Conservation (phyloP, 2,797 vertebrate species). For the Hoplostethus atlanticus region DNA sequence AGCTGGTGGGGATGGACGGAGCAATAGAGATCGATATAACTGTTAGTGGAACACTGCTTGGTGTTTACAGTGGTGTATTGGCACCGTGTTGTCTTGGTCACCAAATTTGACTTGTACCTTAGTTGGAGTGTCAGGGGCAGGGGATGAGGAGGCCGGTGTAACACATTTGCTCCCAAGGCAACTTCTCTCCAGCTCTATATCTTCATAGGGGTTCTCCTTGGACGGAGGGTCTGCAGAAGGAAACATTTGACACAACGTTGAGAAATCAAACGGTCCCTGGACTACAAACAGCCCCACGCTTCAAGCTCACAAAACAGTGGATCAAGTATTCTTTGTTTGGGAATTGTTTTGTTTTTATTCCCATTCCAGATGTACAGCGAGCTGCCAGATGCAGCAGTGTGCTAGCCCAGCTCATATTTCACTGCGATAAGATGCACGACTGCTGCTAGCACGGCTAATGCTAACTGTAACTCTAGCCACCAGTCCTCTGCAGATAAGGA, state of each 20-base stretch:
- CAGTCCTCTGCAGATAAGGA: constrained; percentile 48
- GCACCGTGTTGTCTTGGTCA: background rate
- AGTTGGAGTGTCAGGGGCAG: constrained; percentile 87
- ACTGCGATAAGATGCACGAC: constrained; percentile 48
- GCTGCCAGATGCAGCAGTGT: constrained; percentile 52
- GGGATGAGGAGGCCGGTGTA: constrained; percentile 86
- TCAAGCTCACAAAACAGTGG: constrained; percentile 37
- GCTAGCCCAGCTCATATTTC: constrained; percentile 56
- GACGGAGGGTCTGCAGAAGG: constrained; percentile 87
- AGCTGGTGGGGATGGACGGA: constrained; percentile 59
- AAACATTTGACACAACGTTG: constrained; percentile 4
- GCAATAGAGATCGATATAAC: background rate
- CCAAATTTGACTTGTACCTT: constrained; percentile 84
- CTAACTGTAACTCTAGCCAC: constrained; percentile 50
- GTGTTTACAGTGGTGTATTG: background rate
- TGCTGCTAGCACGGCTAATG: constrained; percentile 36
- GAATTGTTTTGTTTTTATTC: constrained; percentile 61
- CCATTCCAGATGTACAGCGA: constrained; percentile 76
- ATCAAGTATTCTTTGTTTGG: constrained; percentile 57
- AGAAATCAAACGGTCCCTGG: constrained; percentile 15
- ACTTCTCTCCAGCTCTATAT: constrained; percentile 92
- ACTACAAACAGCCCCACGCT: constrained; percentile 16
- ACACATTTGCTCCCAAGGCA: constrained; percentile 85
- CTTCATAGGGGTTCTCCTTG: constrained; percentile 99
- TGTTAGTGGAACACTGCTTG: background rate